A percentile compares a stretch with the other conserved stretches of the same genome.
These are phyloP conservation scores for Delia radicum DNA, from an alignment of 1,140 invertebrate species.

Conservation along the genomic window DNA sequence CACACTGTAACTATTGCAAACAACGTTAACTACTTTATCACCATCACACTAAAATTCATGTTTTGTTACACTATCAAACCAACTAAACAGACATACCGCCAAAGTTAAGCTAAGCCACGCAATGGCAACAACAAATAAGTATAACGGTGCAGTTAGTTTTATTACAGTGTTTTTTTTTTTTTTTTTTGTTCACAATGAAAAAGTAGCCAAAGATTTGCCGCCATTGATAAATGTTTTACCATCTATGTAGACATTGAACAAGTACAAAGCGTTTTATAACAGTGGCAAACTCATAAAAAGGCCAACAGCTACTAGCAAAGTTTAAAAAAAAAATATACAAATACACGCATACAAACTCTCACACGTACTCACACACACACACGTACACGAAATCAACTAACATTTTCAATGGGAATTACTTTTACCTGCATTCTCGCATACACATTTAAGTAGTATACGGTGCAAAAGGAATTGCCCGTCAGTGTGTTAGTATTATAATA, in stretches of 20 bases:
- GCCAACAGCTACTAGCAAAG: conserved; percentile 17
- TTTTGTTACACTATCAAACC: background rate
- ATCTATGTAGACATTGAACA: conserved; percentile 2
- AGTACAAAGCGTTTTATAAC: conserved; percentile 18
- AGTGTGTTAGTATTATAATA: background rate
- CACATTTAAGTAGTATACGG: background rate
- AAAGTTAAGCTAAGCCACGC: background rate
- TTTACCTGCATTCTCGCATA: background rate
- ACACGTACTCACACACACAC: background rate
- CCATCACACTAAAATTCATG: background rate
- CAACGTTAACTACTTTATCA: too few relatives aligned
- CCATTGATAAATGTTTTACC: conserved; percentile 23
- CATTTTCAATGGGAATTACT: background rate
- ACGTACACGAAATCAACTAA: background rate
- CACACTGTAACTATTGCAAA: background rate
- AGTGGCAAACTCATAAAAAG: conserved; percentile 15
- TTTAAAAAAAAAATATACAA: too few relatives aligned
- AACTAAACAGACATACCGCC: background rate
- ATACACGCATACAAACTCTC: background rate
- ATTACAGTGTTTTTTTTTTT: background rate
- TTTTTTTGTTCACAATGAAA: too few relatives aligned
- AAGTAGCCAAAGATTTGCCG: conserved; percentile 20
- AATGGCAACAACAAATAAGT: background rate
- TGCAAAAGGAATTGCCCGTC: background rate
- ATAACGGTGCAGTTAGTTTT: background rate